A percentile compares a stretch with the other conserved stretches of the same genome.
These are phyloP conservation scores for Rhinogobius similis DNA, from an alignment of 2,113 vertebrate species.

Conservation along the genomic window DNA sequence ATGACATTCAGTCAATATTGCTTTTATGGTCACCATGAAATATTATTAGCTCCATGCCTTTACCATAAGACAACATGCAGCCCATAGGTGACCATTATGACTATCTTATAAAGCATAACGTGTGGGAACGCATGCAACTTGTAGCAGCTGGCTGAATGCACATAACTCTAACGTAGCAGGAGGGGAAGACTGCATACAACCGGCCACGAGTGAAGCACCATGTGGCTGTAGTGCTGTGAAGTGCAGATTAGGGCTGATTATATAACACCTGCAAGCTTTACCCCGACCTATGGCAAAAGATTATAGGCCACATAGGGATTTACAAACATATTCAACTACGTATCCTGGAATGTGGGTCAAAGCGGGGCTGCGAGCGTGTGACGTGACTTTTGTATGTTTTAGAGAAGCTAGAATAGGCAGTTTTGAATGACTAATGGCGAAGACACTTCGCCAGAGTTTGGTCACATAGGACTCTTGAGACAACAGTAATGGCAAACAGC, in stretches of 20 bases:
- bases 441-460: neutral
- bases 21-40: neutral
- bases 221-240: constrained; percentile 30
- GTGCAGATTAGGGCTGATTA: constrained; percentile 55
- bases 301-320: constrained; percentile 43
- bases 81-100: too few species aligned
- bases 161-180: too few species aligned
- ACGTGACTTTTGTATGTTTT: neutral
- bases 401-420: neutral
- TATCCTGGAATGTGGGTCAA: constrained; percentile 59
- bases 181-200: too few species aligned
- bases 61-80: neutral
- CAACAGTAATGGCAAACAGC: neutral
- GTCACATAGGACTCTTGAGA: neutral
- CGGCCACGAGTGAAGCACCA: constrained; percentile 35
- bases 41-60: neutral
- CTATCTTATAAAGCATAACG: too few species aligned
- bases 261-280: constrained; percentile 53
- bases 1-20: neutral
- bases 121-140: too few species aligned
- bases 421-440: neutral
- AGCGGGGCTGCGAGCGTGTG: constrained; percentile 3
- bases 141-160: too few species aligned
- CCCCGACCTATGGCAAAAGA: constrained; percentile 45
- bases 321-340: constrained; percentile 38